Conservation (phyloP, 2,888 invertebrate genomes). For the Agrilus mali region DNA sequence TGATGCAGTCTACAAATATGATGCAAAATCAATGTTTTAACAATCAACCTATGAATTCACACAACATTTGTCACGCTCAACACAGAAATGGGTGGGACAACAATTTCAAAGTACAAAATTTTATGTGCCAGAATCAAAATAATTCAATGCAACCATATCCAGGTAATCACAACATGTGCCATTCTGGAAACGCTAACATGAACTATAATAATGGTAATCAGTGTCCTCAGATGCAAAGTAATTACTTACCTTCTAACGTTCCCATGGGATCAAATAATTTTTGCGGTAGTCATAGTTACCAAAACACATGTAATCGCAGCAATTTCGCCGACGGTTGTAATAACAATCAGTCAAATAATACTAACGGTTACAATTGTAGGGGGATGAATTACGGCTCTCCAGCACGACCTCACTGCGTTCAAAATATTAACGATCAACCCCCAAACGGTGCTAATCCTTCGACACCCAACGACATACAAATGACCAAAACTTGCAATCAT, state of each 20-base stretch:
- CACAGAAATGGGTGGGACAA: slow-evolving; percentile 22
- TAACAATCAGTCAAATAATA: slow-evolving; percentile 8
- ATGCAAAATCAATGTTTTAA: slow-evolving; percentile 17
- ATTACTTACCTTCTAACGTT: slow-evolving; percentile 1
- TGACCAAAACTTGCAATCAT: slow-evolving; percentile 27
- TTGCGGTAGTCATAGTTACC: slow-evolving; percentile 22
- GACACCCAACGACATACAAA: slow-evolving; percentile 21
- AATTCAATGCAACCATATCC: slow-evolving; percentile 6
- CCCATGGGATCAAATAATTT: slow-evolving; percentile 10
- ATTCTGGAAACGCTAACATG: slow-evolving; percentile 13
- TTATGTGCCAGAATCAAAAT: slow-evolving; percentile 16
- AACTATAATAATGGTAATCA: slow-evolving; percentile 15
- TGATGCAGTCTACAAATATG: slow-evolving; percentile 9
- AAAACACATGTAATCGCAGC: slow-evolving; percentile 21
- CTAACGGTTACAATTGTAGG: slow-evolving; percentile 19
- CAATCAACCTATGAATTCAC: slow-evolving; percentile 16
- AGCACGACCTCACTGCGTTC: slow-evolving; percentile 7
- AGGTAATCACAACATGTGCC: slow-evolving; percentile 18
- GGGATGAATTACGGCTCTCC: slow-evolving; percentile 7
- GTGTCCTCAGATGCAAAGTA: slow-evolving; percentile 17
- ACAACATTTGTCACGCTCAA: slow-evolving; percentile 22
- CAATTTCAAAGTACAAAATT: slow-evolving; percentile 14
- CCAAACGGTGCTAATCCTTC: slow-evolving; percentile 13
- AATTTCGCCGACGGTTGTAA: slow-evolving; percentile 14
- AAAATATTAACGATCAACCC: slow-evolving; percentile 12